Evolutionary conservation across 2,113 vertebrate genomes (phyloP), one percentile per base, ranked within the genome.

Genomic region (Crotalus horridus): DNA sequence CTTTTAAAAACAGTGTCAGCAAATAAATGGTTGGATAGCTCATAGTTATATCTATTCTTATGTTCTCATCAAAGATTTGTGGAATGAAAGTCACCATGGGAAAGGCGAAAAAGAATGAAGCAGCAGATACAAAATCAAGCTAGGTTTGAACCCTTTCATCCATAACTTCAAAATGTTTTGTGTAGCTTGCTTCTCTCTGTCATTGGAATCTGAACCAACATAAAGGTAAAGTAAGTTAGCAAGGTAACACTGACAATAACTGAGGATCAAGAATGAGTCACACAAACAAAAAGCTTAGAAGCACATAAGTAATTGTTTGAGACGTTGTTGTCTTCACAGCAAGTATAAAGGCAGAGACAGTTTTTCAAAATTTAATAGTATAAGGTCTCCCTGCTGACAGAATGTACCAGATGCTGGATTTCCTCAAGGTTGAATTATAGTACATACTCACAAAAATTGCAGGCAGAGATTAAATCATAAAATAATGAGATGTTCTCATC

Each of bases 371-470:
- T 94, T 96, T 94, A 91, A 55, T 43, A 39, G 94, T 94, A 51
- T 93, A 91, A 96, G 94, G 93, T 92, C 91, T 94, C 92, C 91
- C 93, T 95, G 93, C 93, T 96, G 96, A 74, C 97, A 94, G 29
- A 87, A 91, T 92, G 55, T 92, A 93, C 91, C 93, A 94, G 93
- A 87, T 96, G 54, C 94, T 95, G 88, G 94, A 93, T 96, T 96
- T 96, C 95, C 20, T 94, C 92, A 95, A 96, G 96, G 94, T 96
- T 96, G 96, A 95, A 96, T 96, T 96, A 91, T 92, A 95, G 85
- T 81, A 58, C 89, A n/a, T 81, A 85, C 89, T 95, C 88, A 95
- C 43, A 95, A 86, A 95, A 96, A 91, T 92, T 88, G 87, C 33
- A 95, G 93, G 87, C 87, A 89, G 95, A 93, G 86, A 95, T 85